A percentile compares a stretch with the other conserved stretches of the same genome.
Evolutionary conservation across 92 coral and sea anemone genomes (phyloP).

Genomic region (Epizoanthus fatuus): DNA sequence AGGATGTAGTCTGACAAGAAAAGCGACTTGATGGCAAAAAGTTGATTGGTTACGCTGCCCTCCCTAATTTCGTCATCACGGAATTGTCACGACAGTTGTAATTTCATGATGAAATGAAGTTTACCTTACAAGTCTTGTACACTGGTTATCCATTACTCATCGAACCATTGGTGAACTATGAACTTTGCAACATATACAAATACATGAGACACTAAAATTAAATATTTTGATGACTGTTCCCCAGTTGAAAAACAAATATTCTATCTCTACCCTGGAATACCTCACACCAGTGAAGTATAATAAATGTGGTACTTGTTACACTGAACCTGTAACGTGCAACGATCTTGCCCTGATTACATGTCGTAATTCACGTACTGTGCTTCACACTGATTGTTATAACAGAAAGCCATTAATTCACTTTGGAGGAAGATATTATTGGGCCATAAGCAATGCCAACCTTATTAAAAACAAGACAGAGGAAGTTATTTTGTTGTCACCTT

Average conservation of each 20-base stretch:
- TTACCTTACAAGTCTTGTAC: not conserved
- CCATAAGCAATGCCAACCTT: too few species aligned
- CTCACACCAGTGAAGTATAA: constrained; percentile 16
- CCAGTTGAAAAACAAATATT: not conserved
- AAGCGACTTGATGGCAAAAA: not conserved
- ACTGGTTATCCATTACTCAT: constrained; percentile 9
- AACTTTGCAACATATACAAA: not conserved
- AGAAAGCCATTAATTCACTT: too few species aligned
- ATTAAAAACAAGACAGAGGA: too few species aligned
- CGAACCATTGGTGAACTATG: constrained; percentile 8
- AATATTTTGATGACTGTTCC: constrained; percentile 16
- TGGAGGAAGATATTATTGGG: too few species aligned
- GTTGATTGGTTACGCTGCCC: not conserved
- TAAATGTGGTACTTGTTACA: constrained; percentile 6
- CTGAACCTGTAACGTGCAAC: not conserved
- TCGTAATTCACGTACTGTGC: too few species aligned
- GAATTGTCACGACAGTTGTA: not conserved
- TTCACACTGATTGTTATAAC: not conserved
- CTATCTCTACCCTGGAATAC: not conserved
- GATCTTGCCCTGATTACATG: not conserved
- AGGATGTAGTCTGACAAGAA: not conserved
- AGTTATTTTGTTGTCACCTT: not conserved
- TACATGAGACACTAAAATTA: not conserved
- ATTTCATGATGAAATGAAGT: not conserved
- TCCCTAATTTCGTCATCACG: not conserved